These are phyloP conservation scores for Portevinia maculata DNA, from an alignment of 2,888 invertebrate species.

Conservation along the genomic window DNA sequence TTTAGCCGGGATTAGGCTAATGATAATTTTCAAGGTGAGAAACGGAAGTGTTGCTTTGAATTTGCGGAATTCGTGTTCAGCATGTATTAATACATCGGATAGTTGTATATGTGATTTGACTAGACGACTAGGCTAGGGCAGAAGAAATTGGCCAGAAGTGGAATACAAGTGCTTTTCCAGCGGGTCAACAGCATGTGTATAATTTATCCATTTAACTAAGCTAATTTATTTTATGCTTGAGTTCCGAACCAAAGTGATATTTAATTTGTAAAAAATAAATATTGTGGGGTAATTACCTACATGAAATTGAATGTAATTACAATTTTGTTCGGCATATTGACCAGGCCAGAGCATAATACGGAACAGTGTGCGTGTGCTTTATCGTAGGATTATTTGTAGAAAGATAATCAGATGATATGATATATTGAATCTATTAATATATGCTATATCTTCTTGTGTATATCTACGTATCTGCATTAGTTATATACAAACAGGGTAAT, in stretches of 20 bases:
- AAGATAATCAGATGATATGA: no score
- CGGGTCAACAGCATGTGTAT: constrained; percentile 8
- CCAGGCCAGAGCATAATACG: not conserved
- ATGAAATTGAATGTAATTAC: constrained; percentile 5
- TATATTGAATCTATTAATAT: no score
- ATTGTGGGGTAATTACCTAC: constrained; percentile 6
- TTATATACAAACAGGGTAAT: no score
- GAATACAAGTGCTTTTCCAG: not conserved
- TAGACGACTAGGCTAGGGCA: not conserved
- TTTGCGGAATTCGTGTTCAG: constrained; percentile 21
- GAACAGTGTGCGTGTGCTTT: constrained; percentile 6
- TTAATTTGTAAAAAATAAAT: constrained; percentile 14
- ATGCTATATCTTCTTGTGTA: no score
- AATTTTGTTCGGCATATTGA: not conserved
- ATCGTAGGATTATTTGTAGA: no score
- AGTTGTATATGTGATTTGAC: no score
- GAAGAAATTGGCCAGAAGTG: not conserved
- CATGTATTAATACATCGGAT: constrained; percentile 40
- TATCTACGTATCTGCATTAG: no score
- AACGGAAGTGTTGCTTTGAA: constrained; percentile 24
- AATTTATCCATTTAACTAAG: not conserved
- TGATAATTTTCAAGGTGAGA: constrained; percentile 5
- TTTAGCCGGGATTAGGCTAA: not conserved
- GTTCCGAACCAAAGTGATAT: constrained; percentile 2
- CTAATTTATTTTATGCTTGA: constrained; percentile 22